Evolutionary conservation across 2,888 invertebrate species (phyloP).

Genomic region (Cerastis leucographa): DNA sequence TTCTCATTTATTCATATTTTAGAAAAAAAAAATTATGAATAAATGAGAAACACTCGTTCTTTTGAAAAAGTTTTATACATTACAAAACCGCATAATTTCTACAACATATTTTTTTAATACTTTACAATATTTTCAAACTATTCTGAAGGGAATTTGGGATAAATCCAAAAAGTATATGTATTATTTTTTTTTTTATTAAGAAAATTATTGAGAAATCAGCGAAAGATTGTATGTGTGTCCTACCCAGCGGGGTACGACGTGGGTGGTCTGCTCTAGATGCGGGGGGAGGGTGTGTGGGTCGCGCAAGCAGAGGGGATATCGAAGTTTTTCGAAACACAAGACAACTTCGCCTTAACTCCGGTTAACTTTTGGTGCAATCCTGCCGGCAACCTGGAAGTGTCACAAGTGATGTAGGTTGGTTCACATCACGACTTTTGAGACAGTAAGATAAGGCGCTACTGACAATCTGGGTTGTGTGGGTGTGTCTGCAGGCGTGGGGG

Average conservation of each 20-base stretch:
- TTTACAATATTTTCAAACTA: background rate
- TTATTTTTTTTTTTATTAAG: background rate
- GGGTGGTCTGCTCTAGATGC: background rate
- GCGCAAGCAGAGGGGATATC: slow-evolving; percentile 29
- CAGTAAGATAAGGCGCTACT: slow-evolving; percentile 53
- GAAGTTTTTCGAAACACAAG: slow-evolving; percentile 61
- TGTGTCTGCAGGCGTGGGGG: background rate
- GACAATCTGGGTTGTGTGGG: slow-evolving; percentile 38
- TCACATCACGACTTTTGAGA: slow-evolving; percentile 64
- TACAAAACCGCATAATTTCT: background rate
- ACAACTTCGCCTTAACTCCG: slow-evolving; percentile 57
- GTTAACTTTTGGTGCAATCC: slow-evolving; percentile 66
- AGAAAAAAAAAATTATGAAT: background rate
- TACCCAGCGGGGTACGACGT: background rate
- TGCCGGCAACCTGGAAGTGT: slow-evolving; percentile 64
- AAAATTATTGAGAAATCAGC: background rate
- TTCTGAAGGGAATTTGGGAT: background rate
- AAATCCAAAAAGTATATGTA: background rate
- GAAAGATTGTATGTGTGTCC: background rate
- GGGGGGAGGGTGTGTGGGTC: background rate
- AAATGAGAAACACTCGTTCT: background rate
- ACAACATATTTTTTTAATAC: background rate
- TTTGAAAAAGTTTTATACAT: background rate
- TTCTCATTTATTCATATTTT: too few species aligned
- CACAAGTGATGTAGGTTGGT: slow-evolving; percentile 66